phyloP scores from a whole-genome alignment of 2,797 vertebrate species.

The Acrossocheilus wenchowensis region DNA sequence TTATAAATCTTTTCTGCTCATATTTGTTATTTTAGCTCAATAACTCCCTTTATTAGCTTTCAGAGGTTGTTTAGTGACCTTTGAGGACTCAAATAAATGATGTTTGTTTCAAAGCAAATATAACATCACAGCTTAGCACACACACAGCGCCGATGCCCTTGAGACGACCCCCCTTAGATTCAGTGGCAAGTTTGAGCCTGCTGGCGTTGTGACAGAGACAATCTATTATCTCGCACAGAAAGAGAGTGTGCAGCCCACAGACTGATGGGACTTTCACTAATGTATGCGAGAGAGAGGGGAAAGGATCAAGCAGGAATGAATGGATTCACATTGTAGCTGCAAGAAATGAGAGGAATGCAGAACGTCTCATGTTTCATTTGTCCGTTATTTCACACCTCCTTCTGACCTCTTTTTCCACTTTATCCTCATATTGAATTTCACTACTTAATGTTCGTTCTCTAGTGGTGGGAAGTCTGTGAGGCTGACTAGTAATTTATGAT shows the following conservation, averaged over 20 bases:
- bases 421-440: neutral
- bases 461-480: neutral
- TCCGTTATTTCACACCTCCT: conserved; percentile 1
- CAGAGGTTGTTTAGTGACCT: conserved; percentile 18
- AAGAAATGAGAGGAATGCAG: neutral
- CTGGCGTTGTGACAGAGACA: conserved; percentile 32
- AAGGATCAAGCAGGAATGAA: neutral
- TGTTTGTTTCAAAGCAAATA: conserved; percentile 30
- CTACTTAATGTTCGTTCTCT: conserved; percentile 12
- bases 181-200: conserved; percentile 29
- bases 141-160: conserved; percentile 34
- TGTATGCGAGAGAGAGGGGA: conserved; percentile 12
- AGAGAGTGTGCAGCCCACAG: neutral
- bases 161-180: conserved; percentile 36
- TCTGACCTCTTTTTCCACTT: neutral
- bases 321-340: neutral
- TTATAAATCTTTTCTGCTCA: neutral
- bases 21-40: conserved; percentile 9
- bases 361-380: neutral
- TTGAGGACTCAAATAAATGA: neutral
- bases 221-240: conserved; percentile 26
- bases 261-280: conserved; percentile 20
- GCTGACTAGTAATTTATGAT: neutral
- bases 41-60: neutral
- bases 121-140: conserved; percentile 31